These are phyloP conservation scores for Mechanitis messenoides DNA, from an alignment of 2,888 invertebrate species.

Conservation along the genomic window DNA sequence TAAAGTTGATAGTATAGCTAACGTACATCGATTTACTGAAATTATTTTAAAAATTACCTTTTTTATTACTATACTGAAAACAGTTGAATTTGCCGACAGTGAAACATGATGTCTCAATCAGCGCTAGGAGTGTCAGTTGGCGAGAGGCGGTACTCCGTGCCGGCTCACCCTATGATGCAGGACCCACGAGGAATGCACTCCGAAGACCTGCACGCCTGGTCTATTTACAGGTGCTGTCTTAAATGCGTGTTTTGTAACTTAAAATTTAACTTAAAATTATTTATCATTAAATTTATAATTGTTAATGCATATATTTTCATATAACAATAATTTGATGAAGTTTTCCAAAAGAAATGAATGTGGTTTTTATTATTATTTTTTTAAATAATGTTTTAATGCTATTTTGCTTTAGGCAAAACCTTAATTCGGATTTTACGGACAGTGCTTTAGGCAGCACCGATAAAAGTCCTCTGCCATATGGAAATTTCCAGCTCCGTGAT, in stretches of 20 bases:
- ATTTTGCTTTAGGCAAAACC: conserved; percentile 84
- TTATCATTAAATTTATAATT: too few species aligned
- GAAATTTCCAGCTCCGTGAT: conserved; percentile 94
- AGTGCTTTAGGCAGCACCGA: conserved; percentile 94
- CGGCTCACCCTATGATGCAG: conserved; percentile 82
- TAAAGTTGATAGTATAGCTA: too few species aligned
- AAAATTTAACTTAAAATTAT: too few species aligned
- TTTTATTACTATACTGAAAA: too few species aligned
- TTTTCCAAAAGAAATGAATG: too few species aligned
- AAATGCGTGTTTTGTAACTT: too few species aligned
- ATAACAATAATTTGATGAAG: too few species aligned
- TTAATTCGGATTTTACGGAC: conserved; percentile 96
- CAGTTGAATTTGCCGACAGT: conserved; percentile 5
- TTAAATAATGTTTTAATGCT: conserved; percentile 3
- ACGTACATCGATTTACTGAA: too few species aligned
- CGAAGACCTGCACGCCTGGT: conserved; percentile 97
- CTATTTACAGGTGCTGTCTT: conserved; percentile 85
- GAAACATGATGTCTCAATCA: conserved; percentile 59
- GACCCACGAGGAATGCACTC: conserved; percentile 88
- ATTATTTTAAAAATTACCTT: too few species aligned
- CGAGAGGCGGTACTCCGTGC: conserved; percentile 92
- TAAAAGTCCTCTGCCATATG: conserved; percentile 94
- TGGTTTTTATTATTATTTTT: not conserved
- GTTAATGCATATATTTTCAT: too few species aligned
- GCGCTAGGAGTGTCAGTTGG: conserved; percentile 69